These are phyloP conservation scores for Melipona bicolor DNA, from an alignment of 2,888 invertebrate species.

Conservation along the genomic window DNA sequence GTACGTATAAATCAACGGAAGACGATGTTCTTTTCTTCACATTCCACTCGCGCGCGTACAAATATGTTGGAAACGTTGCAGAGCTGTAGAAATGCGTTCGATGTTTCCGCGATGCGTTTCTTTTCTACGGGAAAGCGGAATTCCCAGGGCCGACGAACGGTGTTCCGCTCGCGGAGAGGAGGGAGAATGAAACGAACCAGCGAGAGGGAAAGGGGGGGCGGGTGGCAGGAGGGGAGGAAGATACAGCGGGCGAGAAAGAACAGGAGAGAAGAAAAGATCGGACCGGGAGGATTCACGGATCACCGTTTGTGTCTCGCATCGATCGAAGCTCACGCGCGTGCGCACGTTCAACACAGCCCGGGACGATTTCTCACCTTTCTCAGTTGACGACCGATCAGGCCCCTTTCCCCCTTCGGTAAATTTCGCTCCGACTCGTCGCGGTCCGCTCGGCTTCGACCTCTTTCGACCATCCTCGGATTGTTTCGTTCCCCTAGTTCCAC, in stretches of 20 bases:
- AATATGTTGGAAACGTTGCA: neutral
- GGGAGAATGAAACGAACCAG: conserved; percentile 12
- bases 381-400: conserved; percentile 12
- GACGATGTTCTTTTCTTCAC: neutral
- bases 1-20: neutral
- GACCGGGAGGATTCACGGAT: conserved; percentile 35
- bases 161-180: conserved; percentile 39
- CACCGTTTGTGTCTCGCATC: conserved; percentile 33
- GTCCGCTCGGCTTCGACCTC: conserved; percentile 22
- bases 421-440: conserved; percentile 26
- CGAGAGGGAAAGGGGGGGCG: neutral
- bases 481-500: neutral
- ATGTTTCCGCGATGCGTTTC: conserved; percentile 60
- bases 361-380: conserved; percentile 52
- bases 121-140: conserved; percentile 63
- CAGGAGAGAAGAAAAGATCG: conserved; percentile 17
- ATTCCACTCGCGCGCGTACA: conserved; percentile 26
- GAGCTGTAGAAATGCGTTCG: conserved; percentile 20
- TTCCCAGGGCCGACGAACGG: conserved; percentile 57
- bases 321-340: conserved; percentile 24
- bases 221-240: neutral
- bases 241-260: neutral
- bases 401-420: conserved; percentile 14
- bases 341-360: conserved; percentile 22
- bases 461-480: conserved; percentile 9